phyloP scores from a whole-genome alignment of 2,888 invertebrate genomes.

The Caenorhabditis panamensis region DNA sequence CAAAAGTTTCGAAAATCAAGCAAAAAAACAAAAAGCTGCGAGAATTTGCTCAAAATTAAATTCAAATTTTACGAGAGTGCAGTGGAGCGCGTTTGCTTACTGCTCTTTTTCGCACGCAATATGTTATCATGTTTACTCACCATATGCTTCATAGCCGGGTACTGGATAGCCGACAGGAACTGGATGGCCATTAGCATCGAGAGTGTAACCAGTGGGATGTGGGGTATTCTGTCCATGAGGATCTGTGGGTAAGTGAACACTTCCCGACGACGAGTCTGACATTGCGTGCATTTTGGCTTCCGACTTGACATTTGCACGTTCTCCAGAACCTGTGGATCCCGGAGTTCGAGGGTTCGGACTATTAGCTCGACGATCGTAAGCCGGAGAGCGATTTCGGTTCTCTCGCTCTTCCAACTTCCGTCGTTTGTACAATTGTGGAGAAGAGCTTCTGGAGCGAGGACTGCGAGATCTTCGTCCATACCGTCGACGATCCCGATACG shows the following conservation, averaged over 20 bases:
- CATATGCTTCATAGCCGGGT: conserved; percentile 27
- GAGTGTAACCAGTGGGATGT: not conserved
- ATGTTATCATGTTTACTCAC: not conserved
- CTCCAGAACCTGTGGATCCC: not conserved
- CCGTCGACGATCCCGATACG: conserved; percentile 43
- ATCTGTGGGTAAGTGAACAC: not conserved
- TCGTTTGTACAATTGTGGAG: conserved; percentile 28
- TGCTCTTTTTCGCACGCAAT: not conserved
- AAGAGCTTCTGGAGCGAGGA: conserved; percentile 44
- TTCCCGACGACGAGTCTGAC: not conserved
- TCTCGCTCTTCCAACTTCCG: conserved; percentile 35
- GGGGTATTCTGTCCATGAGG: not conserved
- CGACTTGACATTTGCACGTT: not conserved
- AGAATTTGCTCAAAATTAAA: not conserved
- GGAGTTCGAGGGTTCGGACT: conserved; percentile 4
- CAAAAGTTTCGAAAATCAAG: not conserved
- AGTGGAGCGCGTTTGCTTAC: not conserved
- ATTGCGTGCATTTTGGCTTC: not conserved
- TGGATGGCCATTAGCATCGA: not conserved
- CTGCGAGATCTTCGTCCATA: conserved; percentile 27
- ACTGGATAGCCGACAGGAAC: conserved; percentile 1
- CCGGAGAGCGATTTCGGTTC: conserved; percentile 7
- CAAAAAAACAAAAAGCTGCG: not conserved
- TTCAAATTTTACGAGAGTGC: not conserved
- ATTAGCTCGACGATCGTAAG: conserved; percentile 14